phyloP scores from a whole-genome alignment of 2,797 vertebrate genomes.

The Moxostoma hubbsi region DNA sequence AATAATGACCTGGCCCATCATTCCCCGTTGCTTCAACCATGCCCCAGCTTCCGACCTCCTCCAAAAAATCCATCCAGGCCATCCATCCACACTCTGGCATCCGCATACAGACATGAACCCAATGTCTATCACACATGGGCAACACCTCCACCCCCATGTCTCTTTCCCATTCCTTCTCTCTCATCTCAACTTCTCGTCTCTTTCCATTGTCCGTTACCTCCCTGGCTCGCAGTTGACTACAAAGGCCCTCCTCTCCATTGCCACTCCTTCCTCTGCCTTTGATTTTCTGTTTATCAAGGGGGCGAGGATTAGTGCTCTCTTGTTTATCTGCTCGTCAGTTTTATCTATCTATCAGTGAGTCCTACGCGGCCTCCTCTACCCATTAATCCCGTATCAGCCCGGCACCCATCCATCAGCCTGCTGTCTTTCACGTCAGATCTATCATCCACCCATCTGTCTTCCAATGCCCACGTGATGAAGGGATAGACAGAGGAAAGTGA shows the following conservation, averaged over 20 bases:
- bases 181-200: too few relatives aligned
- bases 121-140: too few relatives aligned
- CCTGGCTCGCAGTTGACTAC: too few relatives aligned
- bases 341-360: conserved; percentile 81
- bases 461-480: conserved; percentile 66
- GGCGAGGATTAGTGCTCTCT: too few relatives aligned
- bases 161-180: too few relatives aligned
- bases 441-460: conserved; percentile 85
- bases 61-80: conserved; percentile 20
- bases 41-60: conserved; percentile 18
- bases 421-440: conserved; percentile 83
- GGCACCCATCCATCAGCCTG: conserved; percentile 80
- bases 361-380: conserved; percentile 71
- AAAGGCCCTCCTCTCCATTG: too few relatives aligned
- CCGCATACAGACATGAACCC: too few relatives aligned
- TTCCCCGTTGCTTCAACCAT: conserved; percentile 22
- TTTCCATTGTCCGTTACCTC: too few relatives aligned
- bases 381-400: conserved; percentile 83
- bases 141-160: too few relatives aligned
- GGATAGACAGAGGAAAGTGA: conserved; percentile 60
- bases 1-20: conserved; percentile 17
- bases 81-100: not conserved
- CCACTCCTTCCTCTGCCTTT: too few relatives aligned
- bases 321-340: conserved; percentile 83
- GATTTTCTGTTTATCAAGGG: conserved; percentile 66